Evolutionary conservation across 1,140 invertebrate species (phyloP).

Genomic region (Brachionus rotundiformis): DNA sequence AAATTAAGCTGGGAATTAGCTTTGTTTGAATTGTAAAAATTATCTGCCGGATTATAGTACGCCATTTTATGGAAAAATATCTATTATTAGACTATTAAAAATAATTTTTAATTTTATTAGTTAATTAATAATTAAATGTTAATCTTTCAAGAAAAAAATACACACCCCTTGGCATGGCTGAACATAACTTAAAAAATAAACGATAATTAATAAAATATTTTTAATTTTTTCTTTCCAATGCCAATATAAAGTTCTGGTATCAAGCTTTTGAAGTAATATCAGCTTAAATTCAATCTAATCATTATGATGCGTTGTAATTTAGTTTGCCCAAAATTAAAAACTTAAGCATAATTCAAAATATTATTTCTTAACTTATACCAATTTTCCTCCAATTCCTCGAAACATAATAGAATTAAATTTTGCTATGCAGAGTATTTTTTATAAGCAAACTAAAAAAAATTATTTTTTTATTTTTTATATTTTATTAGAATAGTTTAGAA

Average conservation of each 20-base stretch:
- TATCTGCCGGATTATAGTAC: conserved; percentile 14
- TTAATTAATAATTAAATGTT: no score
- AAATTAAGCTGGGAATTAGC: conserved; percentile 1
- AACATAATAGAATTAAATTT: neutral
- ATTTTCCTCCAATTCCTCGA: neutral
- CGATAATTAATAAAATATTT: no score
- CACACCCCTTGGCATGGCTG: no score
- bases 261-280: no score
- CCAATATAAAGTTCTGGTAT: no score
- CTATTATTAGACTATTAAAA: neutral
- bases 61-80: neutral
- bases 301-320: conserved; percentile 28
- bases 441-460: neutral
- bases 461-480: no score
- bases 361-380: neutral
- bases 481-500: no score
- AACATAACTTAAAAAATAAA: no score
- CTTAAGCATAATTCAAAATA: conserved; percentile 4
- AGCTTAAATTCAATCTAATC: neutral
- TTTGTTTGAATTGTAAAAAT: conserved; percentile 23
- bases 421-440: neutral
- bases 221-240: no score
- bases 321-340: neutral
- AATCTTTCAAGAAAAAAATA: neutral
- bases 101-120: no score